Base-by-base conservation (phyloP, 2,888 invertebrate genomes). In the Perizoma flavofasciatum region DNA sequence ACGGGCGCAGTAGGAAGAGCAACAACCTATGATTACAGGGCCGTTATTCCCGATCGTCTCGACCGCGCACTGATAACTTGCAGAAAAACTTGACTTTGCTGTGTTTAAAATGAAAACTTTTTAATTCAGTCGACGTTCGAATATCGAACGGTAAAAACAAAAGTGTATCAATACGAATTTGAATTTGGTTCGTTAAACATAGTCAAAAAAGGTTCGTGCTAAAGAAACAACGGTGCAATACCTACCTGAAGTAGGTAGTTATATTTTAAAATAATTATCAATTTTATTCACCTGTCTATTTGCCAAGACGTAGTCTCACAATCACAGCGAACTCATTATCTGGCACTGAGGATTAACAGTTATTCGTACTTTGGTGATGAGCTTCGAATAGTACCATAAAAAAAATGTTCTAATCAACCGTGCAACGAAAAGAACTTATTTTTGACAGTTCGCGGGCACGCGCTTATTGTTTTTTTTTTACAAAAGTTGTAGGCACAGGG, bases 11-110 rank as follows among this genome's bases (percentile, higher is more conserved):
- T 86, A 86, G 87, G 88, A 88, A 89, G 91, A 91, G 83, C 91
- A 92, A 92, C 88, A 91, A 92, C 91, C 91, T 92, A 89, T 91
- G 91, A 92, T 92, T 91, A 89, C 86, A 83, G 85, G 88, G 89
- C 91, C 91, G 91, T 91, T 92, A 92, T 86, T 80, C 87, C 87
- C 81, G 82, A 84, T 82, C 81, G 84, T 79, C 84, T 81, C 81
- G 82, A 76, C 78, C 78, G 81, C 81, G 74, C 83, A 81, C 78
- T 83, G 84, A 85, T 86, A 86, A 82, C 74, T 75, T 72, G 70
- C 74, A 79, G 79, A 79, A 71, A 74, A 73, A 77, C 67, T 61
- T 55, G 52, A 34, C 51, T 55, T 51, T 49, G 53, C 59, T 55
- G 39, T 33, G 53, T 55, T 49, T 52, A 46, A 52, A 39, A 44